phyloP scores from a whole-genome alignment of 2,888 invertebrate genomes.

The Reticulitermes lucifugus region DNA sequence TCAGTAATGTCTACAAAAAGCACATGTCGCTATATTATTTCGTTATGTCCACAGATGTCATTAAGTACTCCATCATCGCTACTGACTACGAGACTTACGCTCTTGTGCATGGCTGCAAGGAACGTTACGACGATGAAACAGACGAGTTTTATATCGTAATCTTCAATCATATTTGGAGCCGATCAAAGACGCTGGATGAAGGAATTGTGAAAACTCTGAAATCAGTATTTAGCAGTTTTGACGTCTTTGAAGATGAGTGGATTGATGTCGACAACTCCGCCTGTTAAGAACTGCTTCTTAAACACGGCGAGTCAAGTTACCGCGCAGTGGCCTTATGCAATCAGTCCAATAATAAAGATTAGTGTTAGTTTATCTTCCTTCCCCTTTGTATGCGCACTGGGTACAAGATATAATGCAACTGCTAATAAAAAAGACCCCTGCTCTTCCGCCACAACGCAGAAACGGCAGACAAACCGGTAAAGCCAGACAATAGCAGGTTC shows the following conservation, averaged over 20 bases:
- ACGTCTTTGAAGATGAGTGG: slow-evolving; percentile 9
- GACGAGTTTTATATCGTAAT: neutral
- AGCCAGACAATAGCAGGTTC: too few relatives aligned
- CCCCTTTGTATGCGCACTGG: too few relatives aligned
- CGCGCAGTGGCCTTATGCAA: too few relatives aligned
- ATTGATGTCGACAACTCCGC: neutral
- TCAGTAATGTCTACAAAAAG: neutral
- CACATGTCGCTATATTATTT: too few relatives aligned
- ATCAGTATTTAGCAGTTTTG: slow-evolving; percentile 19
- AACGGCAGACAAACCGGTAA: too few relatives aligned
- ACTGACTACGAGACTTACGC: slow-evolving; percentile 33
- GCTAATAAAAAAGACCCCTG: too few relatives aligned
- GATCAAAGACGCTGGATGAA: neutral
- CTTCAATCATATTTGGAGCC: neutral
- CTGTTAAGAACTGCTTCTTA: neutral
- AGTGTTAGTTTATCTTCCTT: too few relatives aligned
- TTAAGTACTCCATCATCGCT: slow-evolving; percentile 2
- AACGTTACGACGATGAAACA: neutral
- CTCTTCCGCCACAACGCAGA: too few relatives aligned
- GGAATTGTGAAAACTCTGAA: neutral
- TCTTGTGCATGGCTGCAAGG: slow-evolving; percentile 2
- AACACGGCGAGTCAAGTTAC: too few relatives aligned
- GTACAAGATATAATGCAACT: too few relatives aligned
- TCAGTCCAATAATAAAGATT: neutral
- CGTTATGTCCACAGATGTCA: neutral